phyloP scores from a whole-genome alignment of 2,888 invertebrate species.

The Icerya purchasi region DNA sequence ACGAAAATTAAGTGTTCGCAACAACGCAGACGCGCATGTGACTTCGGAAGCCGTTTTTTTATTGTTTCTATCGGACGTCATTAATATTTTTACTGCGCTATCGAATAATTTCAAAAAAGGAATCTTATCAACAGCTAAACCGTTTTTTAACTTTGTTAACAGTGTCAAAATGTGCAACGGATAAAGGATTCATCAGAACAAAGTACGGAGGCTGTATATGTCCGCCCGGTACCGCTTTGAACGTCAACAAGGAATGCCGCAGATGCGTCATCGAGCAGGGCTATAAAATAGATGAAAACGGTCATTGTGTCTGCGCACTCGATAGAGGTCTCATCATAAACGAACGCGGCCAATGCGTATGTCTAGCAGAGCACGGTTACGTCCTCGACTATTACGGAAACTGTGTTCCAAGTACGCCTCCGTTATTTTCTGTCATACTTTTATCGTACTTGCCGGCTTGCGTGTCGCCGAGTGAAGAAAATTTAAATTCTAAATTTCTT shows the following conservation, averaged over 20 bases:
- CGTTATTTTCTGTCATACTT: no score
- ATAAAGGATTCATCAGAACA: conserved; percentile 43
- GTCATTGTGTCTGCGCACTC: conserved; percentile 60
- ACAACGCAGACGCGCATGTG: no score
- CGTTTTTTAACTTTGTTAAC: conserved; percentile 22
- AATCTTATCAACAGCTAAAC: no score
- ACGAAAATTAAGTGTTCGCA: no score
- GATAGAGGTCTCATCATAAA: conserved; percentile 57
- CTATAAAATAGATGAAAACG: conserved; percentile 48
- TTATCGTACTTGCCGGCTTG: no score
- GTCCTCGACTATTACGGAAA: conserved; percentile 36
- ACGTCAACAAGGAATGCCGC: conserved; percentile 53
- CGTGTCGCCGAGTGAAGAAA: no score
- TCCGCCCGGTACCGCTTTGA: conserved; percentile 50
- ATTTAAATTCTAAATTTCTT: no score
- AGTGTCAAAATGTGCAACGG: conserved; percentile 39
- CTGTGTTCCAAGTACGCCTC: conserved; percentile 30
- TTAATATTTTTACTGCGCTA: no score
- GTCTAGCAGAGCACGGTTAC: conserved; percentile 46
- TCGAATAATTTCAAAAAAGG: no score
- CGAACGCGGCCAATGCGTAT: conserved; percentile 52
- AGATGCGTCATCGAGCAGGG: conserved; percentile 50
- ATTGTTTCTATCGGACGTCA: no score
- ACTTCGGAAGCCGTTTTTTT: no score
- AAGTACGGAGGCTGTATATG: conserved; percentile 48